phyloP scores from a whole-genome alignment of 1,140 invertebrate species.

The Drosophila nigromelanica region DNA sequence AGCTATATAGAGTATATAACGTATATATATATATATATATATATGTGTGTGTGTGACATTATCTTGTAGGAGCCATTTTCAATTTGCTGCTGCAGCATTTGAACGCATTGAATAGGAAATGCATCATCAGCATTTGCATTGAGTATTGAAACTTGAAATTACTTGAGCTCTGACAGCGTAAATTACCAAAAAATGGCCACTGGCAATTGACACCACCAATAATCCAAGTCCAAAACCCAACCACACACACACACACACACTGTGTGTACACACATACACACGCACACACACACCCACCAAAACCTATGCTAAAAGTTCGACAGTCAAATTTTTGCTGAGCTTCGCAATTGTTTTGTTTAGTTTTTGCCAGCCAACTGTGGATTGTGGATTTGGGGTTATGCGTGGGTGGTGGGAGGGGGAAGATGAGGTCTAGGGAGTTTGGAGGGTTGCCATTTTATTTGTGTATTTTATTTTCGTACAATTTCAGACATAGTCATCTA shows the following conservation, averaged over 20 bases:
- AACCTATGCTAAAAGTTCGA: conserved; percentile 51
- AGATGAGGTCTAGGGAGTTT: not conserved
- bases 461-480: conserved; percentile 13
- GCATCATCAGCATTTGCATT: conserved; percentile 79
- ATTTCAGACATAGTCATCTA: conserved; percentile 48
- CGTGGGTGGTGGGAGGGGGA: not conserved
- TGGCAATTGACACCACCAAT: conserved; percentile 81
- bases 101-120: conserved; percentile 66
- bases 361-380: conserved; percentile 27
- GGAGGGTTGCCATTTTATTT: conserved; percentile 18
- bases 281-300: not conserved
- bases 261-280: not conserved
- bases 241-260: not conserved
- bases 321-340: conserved; percentile 69
- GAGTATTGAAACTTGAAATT: conserved; percentile 72
- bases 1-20: conserved; percentile 30
- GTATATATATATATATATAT: not conserved
- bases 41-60: conserved; percentile 20
- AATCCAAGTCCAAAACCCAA: conserved; percentile 47
- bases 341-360: conserved; percentile 71
- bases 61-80: conserved; percentile 71
- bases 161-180: conserved; percentile 67
- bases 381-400: conserved; percentile 10
- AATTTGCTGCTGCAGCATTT: conserved; percentile 72
- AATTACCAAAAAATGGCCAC: conserved; percentile 80